Base-by-base conservation (phyloP, 2,113 vertebrate genomes). In the Hyperopisus bebe region DNA sequence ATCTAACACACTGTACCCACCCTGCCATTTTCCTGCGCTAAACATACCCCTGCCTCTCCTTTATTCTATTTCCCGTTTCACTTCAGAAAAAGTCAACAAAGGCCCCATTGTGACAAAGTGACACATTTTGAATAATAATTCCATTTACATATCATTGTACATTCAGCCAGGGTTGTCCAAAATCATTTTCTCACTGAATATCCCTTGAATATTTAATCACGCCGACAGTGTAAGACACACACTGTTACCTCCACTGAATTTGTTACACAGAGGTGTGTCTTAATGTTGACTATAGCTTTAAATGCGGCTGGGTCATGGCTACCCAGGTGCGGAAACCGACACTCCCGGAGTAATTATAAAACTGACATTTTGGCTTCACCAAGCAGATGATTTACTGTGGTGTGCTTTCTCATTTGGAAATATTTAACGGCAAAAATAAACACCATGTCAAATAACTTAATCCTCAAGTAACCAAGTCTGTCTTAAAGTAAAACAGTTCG, bases 71-170 rank as follows among this genome's bases (percentile, higher is more conserved):
- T 50, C n/a, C 44, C n/a, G 11, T 86, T n/a, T 86, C 44, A 50
- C 47, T 48, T 86, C 10, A 86, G 13, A 86, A 50, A 50, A 27
- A 50, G 11, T 27, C 19, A 50, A 47, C 47, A 86, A 86, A 50
- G 47, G 47, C 21, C 13, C 83, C 44, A 50, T 50, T 86, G 47
- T 47, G 17, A 47, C 1, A 7, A 86, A 86, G 21, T 86, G 31
- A 27, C 83, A 86, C 24, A 86, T 86, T 86, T 86, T 27, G 83
- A 50, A 86, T 48, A 86, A 86, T 47, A n/a, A 48, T 27, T 0
- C 47, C 24, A 86, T 86, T 86, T 86, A 86, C 83, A 86, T 48
- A 48, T 47, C 47, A 86, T 86, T 86, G 83, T 86, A 86, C n/a
- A 86, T 47, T 86, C 46, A 86, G 47, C 24, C n/a, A 13, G 44